These are phyloP conservation scores for Glyptemys insculpta DNA, from an alignment of 2,797 vertebrate species.

Conservation along the genomic window DNA sequence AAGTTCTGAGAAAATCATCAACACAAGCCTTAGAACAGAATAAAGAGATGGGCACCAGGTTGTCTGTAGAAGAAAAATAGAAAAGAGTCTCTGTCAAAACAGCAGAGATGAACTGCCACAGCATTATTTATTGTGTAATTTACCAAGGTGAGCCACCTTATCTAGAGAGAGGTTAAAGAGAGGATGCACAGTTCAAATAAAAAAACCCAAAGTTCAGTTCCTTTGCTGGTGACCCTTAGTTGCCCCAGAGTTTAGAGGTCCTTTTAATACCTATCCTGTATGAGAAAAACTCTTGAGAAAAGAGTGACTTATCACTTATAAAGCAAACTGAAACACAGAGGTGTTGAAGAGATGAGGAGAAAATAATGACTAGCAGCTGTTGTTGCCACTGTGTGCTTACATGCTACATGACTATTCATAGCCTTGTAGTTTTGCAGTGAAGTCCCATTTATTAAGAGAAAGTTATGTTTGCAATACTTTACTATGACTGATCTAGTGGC, in stretches of 20 bases:
- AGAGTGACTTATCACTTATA: constrained; percentile 69
- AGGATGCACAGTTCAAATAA: background rate
- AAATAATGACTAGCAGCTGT: constrained; percentile 71
- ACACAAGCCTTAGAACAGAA: background rate
- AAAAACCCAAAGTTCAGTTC: background rate
- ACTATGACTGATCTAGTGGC: background rate
- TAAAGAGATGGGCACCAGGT: fast-evolving
- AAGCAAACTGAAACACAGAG: constrained; percentile 61
- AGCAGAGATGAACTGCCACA: background rate
- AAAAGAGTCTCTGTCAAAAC: background rate
- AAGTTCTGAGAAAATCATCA: background rate
- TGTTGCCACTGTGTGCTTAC: constrained; percentile 47
- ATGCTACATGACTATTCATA: constrained; percentile 16
- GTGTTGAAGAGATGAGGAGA: constrained; percentile 66
- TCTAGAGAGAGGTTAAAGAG: background rate
- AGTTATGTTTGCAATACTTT: background rate
- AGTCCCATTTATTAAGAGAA: constrained; percentile 29
- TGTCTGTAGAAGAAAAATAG: constrained; percentile 24
- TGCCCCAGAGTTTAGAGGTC: constrained; percentile 2
- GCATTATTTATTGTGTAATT: constrained; percentile 16
- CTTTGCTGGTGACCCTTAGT: constrained; percentile 21
- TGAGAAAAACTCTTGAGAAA: constrained; percentile 52
- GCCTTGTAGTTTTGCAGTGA: background rate
- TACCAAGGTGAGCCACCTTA: background rate
- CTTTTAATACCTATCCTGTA: constrained; percentile 35